Evolutionary conservation across 2,888 invertebrate species (phyloP).

Genomic region (Drosophila paranaensis): DNA sequence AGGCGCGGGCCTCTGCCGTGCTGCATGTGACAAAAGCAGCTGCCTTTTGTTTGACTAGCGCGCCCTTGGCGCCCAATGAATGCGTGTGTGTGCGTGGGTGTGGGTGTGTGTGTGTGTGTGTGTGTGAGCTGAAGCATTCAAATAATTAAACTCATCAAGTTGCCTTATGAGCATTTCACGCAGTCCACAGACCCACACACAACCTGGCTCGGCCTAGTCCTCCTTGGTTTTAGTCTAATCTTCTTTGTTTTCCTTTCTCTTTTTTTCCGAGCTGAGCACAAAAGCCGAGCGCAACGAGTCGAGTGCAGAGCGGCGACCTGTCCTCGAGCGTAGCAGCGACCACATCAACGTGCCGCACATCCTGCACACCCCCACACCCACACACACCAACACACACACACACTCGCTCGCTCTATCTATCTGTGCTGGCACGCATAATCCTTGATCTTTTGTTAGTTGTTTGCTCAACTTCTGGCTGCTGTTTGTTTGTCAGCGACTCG

Average conservation of each 20-base stretch:
- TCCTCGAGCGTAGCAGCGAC: slow-evolving; percentile 32
- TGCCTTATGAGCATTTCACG: slow-evolving; percentile 65
- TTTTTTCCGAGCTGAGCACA: slow-evolving; percentile 41
- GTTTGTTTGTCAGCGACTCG: slow-evolving; percentile 47
- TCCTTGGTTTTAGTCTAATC: slow-evolving; percentile 65
- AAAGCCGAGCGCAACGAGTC: slow-evolving; percentile 37
- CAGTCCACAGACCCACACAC: slow-evolving; percentile 4
- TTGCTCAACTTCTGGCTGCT: slow-evolving; percentile 72
- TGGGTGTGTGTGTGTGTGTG: slow-evolving; percentile 20
- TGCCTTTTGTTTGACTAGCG: slow-evolving; percentile 75
- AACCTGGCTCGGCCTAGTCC: neutral
- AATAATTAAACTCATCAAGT: slow-evolving; percentile 83
- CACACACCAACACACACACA: slow-evolving; percentile 34
- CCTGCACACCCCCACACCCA: slow-evolving; percentile 12
- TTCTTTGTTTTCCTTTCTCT: slow-evolving; percentile 72
- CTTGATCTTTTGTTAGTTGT: slow-evolving; percentile 83
- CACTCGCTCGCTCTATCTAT: slow-evolving; percentile 22
- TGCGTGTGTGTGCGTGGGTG: slow-evolving; percentile 10
- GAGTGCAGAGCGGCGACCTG: slow-evolving; percentile 31
- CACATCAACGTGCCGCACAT: slow-evolving; percentile 51
- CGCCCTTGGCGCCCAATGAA: slow-evolving; percentile 58
- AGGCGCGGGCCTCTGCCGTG: neutral
- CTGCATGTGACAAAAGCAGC: slow-evolving; percentile 76
- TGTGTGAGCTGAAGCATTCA: slow-evolving; percentile 72
- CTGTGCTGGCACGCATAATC: slow-evolving; percentile 60